A percentile compares a stretch with the other conserved stretches of the same genome.
Evolutionary conservation across 2,888 invertebrate species (phyloP).

Genomic region (Molanna angustata): DNA sequence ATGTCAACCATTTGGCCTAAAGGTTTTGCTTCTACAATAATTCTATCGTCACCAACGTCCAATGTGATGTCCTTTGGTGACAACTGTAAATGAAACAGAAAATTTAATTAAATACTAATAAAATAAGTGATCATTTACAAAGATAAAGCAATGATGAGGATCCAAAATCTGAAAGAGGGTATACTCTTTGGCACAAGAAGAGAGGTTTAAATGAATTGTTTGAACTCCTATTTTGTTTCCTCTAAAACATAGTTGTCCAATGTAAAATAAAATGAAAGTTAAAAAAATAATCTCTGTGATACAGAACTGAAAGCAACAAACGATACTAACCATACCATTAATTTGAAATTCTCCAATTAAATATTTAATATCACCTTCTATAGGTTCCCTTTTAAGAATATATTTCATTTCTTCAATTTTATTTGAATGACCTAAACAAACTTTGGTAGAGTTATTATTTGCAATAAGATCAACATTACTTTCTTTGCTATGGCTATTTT

Average conservation of each 20-base stretch:
- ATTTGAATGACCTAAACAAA: too few relatives aligned
- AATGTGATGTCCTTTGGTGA: constrained; percentile 58
- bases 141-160: too few relatives aligned
- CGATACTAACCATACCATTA: constrained; percentile 53
- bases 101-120: too few relatives aligned
- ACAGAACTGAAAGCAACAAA: neutral
- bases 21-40: constrained; percentile 63
- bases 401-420: constrained; percentile 47
- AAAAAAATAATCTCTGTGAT: too few relatives aligned
- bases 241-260: too few relatives aligned
- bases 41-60: constrained; percentile 73
- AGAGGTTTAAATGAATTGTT: too few relatives aligned
- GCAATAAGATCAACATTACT: too few relatives aligned
- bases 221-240: too few relatives aligned
- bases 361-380: constrained; percentile 51
- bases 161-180: too few relatives aligned
- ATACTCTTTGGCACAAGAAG: too few relatives aligned
- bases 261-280: too few relatives aligned
- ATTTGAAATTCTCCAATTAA: constrained; percentile 63
- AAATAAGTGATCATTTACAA: too few relatives aligned
- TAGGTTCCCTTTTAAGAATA: constrained; percentile 58
- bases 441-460: constrained; percentile 24
- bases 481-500: constrained; percentile 26
- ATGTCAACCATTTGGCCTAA: constrained; percentile 64
- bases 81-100: constrained; percentile 19